Percentiles rank a stretch among this genome's conserved stretches.
These are phyloP conservation scores for Pectinophora gossypiella DNA, from an alignment of 1,140 invertebrate species.

Conservation along the genomic window DNA sequence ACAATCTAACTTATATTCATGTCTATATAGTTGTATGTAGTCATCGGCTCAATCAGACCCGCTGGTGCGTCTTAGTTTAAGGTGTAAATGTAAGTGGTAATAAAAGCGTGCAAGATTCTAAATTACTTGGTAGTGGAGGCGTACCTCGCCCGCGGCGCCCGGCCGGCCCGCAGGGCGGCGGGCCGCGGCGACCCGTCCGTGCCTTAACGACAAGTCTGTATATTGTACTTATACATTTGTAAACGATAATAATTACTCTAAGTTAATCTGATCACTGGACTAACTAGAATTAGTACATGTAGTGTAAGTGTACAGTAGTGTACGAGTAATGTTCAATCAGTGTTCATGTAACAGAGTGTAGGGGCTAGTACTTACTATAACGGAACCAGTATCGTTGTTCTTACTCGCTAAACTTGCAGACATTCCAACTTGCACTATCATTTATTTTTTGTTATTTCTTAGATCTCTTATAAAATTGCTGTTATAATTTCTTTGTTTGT, in stretches of 20 bases:
- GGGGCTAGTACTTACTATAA: neutral
- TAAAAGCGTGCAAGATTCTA: slow-evolving; percentile 68
- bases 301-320: neutral
- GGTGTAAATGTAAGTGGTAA: slow-evolving; percentile 16
- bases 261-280: neutral
- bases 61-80: slow-evolving; percentile 7
- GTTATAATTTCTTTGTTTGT: neutral
- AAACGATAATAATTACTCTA: no score
- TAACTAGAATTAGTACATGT: neutral
- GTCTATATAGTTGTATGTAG: no score
- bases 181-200: slow-evolving; percentile 35
- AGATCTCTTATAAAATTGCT: no score
- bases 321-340: neutral
- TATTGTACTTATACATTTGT: slow-evolving; percentile 17
- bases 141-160: slow-evolving; percentile 9
- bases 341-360: neutral
- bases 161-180: slow-evolving; percentile 10
- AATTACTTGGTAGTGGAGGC: slow-evolving; percentile 58
- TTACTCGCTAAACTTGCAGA: neutral
- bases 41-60: no score
- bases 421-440: neutral
- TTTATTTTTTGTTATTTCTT: neutral
- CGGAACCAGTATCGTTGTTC: neutral
- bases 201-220: slow-evolving; percentile 55
- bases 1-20: no score